phyloP scores from a whole-genome alignment of 1,140 invertebrate species.

The Whitmania pigra region DNA sequence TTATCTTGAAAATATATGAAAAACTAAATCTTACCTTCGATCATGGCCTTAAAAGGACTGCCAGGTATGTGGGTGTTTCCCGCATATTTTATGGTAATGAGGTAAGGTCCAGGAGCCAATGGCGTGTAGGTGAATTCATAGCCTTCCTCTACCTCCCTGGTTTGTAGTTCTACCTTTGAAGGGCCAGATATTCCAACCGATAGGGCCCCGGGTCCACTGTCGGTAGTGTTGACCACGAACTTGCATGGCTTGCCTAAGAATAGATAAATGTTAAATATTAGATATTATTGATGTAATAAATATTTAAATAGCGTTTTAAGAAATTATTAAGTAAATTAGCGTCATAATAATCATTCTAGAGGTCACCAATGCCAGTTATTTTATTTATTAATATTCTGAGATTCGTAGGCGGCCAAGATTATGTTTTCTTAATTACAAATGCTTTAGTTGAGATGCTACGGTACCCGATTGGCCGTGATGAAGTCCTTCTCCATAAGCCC shows the following conservation, averaged over 20 bases:
- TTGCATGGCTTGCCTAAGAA: slow-evolving; percentile 67
- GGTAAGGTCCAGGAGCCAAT: slow-evolving; percentile 82
- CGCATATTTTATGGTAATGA: slow-evolving; percentile 89
- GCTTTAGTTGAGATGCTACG: slow-evolving; percentile 1
- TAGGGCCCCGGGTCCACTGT: slow-evolving; percentile 78
- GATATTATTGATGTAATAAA: background rate
- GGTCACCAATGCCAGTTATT: too few relatives aligned
- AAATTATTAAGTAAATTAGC: too few relatives aligned
- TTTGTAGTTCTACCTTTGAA: slow-evolving; percentile 58
- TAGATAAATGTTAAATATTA: background rate
- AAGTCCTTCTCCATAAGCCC: slow-evolving; percentile 72
- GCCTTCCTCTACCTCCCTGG: slow-evolving; percentile 70
- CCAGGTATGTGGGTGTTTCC: slow-evolving; percentile 77
- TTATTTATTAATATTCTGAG: too few relatives aligned
- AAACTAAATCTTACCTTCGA: slow-evolving; percentile 31
- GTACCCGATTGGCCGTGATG: slow-evolving; percentile 38
- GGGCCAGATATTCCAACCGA: slow-evolving; percentile 89
- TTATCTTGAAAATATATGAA: too few relatives aligned
- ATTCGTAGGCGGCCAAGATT: too few relatives aligned
- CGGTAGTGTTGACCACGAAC: slow-evolving; percentile 88
- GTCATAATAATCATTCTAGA: too few relatives aligned
- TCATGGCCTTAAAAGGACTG: slow-evolving; percentile 68
- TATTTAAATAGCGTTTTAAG: too few relatives aligned
- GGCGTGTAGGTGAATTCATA: slow-evolving; percentile 95
- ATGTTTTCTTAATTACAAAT: background rate